phyloP scores from a whole-genome alignment of 35 echinoderm and acorn worm genomes.

The Lytechinus variegatus region DNA sequence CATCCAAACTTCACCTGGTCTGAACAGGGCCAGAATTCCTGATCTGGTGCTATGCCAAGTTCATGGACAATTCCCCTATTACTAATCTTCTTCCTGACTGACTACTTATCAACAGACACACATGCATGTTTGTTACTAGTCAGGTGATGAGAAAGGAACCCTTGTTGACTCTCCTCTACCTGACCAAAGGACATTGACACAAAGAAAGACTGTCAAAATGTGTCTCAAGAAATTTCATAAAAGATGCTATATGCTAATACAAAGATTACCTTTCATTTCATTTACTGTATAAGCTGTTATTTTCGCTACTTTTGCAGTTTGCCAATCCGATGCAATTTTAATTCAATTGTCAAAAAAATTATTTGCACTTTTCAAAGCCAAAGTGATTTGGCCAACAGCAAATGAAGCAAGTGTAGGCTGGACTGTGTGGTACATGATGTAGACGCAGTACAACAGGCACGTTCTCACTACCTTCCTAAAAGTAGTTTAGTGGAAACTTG shows the following conservation, averaged over 20 bases:
- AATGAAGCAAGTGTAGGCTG: too few species aligned
- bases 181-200: neutral
- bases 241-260: neutral
- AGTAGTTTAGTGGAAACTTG: too few species aligned
- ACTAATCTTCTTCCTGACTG: neutral
- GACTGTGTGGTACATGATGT: too few species aligned
- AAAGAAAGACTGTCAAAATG: neutral
- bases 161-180: neutral
- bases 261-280: neutral
- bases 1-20: too few species aligned
- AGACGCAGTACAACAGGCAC: too few species aligned
- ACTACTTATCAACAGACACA: neutral
- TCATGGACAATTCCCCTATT: conserved; percentile 11
- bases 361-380: too few species aligned
- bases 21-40: neutral
- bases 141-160: neutral
- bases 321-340: too few species aligned
- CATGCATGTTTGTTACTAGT: neutral
- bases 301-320: too few species aligned
- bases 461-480: too few species aligned
- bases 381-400: too few species aligned
- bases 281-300: too few species aligned
- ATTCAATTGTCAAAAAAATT: too few species aligned
- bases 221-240: neutral
- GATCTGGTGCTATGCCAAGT: neutral